phyloP scores from a whole-genome alignment of 2,888 invertebrate species.

The Rhogogaster chlorosoma region DNA sequence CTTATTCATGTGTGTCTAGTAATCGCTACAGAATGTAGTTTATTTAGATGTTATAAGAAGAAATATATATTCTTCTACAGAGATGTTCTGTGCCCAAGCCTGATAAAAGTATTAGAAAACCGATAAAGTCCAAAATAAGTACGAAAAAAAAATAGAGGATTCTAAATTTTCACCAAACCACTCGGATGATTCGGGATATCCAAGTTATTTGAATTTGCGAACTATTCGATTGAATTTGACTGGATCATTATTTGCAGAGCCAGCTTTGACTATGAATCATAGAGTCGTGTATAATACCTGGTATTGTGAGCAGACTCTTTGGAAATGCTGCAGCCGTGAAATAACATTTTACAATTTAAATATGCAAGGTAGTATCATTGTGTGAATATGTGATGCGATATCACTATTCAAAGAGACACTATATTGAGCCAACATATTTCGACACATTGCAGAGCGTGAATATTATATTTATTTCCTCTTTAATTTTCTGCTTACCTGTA shows the following conservation, averaged over 20 bases:
- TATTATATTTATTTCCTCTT: neutral
- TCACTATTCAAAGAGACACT: neutral
- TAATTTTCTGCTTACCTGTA: constrained; percentile 82
- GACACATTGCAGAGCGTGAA: constrained; percentile 10
- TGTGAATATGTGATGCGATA: constrained; percentile 14
- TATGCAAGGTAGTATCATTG: constrained; percentile 18
- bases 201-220: too few species aligned
- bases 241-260: neutral
- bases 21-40: neutral
- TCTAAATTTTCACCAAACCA: too few species aligned
- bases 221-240: too few species aligned
- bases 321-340: constrained; percentile 80
- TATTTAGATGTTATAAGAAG: neutral
- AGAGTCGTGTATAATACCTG: constrained; percentile 75
- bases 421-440: neutral
- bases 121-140: too few species aligned
- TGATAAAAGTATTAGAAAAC: too few species aligned
- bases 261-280: neutral
- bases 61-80: neutral
- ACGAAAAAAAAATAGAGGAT: too few species aligned
- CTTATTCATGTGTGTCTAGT: neutral
- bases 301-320: constrained; percentile 79
- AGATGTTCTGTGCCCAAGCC: too few species aligned
- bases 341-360: constrained; percentile 12
- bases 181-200: too few species aligned